These are phyloP conservation scores for Rhabditoides inermis DNA, from an alignment of 2,888 invertebrate species.

Conservation along the genomic window DNA sequence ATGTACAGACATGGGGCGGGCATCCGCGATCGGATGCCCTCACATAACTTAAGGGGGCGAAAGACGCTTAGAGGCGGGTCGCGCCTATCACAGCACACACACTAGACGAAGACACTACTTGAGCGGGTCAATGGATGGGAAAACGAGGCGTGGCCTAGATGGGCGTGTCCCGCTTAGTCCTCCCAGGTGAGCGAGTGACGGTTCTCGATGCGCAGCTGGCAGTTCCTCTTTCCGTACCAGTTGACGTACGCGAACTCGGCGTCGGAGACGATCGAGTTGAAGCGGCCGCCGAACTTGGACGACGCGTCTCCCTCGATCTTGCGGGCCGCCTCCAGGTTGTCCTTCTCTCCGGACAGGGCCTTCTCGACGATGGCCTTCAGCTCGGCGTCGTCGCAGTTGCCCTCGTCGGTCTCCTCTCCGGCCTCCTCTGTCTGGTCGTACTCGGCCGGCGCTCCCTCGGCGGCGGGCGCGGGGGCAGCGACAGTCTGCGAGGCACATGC, in stretches of 20 bases:
- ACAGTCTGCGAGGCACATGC: too few species aligned
- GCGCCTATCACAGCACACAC: too few species aligned
- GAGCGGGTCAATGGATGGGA: too few species aligned
- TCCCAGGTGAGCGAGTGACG: conserved; percentile 50
- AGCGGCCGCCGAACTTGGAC: conserved; percentile 48
- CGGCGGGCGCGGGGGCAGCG: conserved; percentile 8
- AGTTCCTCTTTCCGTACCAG: conserved; percentile 50
- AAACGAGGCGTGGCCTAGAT: too few species aligned
- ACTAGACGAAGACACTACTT: too few species aligned
- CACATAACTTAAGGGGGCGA: too few species aligned
- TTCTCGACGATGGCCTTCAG: conserved; percentile 31
- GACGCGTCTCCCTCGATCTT: conserved; percentile 45
- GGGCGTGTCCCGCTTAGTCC: too few species aligned
- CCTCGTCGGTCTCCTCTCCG: conserved; percentile 28
- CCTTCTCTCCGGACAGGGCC: conserved; percentile 20
- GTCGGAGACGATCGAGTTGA: conserved; percentile 50
- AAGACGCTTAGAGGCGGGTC: too few species aligned
- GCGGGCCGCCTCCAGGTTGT: conserved; percentile 49
- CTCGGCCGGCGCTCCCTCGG: conserved; percentile 25
- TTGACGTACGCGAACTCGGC: conserved; percentile 48
- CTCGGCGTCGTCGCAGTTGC: conserved; percentile 48
- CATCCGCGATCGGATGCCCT: too few species aligned
- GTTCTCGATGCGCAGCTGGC: conserved; percentile 45
- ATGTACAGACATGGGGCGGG: too few species aligned
- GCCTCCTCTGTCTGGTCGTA: conserved; percentile 24